These are phyloP conservation scores for Apodemia duryi DNA, from an alignment of 2,888 invertebrate genomes.

Conservation along the genomic window DNA sequence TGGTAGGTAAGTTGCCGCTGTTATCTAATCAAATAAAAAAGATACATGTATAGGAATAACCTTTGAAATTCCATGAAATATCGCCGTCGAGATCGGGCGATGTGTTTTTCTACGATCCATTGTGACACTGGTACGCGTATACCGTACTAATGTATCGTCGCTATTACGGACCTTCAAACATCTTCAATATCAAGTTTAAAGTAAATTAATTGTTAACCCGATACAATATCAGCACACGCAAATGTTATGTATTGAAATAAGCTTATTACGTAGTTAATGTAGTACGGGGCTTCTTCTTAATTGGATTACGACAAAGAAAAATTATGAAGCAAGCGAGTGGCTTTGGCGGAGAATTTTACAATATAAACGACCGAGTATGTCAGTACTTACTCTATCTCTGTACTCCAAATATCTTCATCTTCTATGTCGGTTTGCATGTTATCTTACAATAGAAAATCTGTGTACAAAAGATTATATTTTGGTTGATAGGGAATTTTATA, in stretches of 20 bases:
- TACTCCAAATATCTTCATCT: constrained; percentile 53
- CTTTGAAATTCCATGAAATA: too few species aligned
- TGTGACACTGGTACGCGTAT: too few species aligned
- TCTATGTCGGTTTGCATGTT: constrained; percentile 38
- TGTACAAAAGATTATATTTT: constrained; percentile 6
- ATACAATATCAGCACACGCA: neutral
- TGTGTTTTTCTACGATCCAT: too few species aligned
- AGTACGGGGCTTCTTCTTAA: constrained; percentile 28
- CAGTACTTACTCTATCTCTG: constrained; percentile 55
- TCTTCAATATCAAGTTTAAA: constrained; percentile 6
- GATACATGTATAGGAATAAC: too few species aligned
- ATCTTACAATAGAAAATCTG: constrained; percentile 17
- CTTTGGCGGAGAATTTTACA: constrained; percentile 2
- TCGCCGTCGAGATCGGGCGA: too few species aligned
- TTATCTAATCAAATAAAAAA: too few species aligned
- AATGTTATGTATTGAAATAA: constrained; percentile 1
- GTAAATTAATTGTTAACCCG: neutral
- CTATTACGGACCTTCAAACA: neutral
- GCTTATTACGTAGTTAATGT: neutral
- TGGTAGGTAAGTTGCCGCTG: too few species aligned
- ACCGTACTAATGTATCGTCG: too few species aligned
- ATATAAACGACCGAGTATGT: constrained; percentile 10
- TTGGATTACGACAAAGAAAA: constrained; percentile 26
- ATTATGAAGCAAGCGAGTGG: constrained; percentile 15
- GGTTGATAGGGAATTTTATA: neutral